Evolutionary conservation across 2,888 invertebrate genomes (phyloP).

Genomic region (Habroteleia sp.): DNA sequence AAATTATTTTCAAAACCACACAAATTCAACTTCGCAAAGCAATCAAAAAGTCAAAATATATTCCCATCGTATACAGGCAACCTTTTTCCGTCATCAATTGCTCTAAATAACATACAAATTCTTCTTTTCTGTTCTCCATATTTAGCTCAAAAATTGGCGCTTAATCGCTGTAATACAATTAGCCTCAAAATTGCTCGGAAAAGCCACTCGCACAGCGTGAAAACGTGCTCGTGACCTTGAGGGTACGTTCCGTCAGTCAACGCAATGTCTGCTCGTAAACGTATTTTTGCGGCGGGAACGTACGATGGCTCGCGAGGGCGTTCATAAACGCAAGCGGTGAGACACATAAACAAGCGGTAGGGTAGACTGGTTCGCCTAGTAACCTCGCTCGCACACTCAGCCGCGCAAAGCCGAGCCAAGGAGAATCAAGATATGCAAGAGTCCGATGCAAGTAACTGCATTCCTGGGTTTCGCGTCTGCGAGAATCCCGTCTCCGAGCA

Average conservation of each 20-base stretch:
- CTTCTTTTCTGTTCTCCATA: no score
- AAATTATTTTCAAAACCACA: no score
- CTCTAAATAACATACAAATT: no score
- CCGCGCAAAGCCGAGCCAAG: constrained; percentile 60
- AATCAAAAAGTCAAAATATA: no score
- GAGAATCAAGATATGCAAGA: constrained; percentile 67
- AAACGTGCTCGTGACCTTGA: constrained; percentile 51
- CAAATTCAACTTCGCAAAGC: no score
- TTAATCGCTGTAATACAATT: no score
- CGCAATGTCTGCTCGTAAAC: constrained; percentile 41
- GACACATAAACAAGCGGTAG: constrained; percentile 66
- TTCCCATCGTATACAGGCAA: no score
- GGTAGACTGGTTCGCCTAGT: constrained; percentile 76
- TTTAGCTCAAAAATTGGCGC: no score
- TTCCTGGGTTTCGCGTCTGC: constrained; percentile 66
- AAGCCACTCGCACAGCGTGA: neutral
- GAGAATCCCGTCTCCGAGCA: constrained; percentile 36
- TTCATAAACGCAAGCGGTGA: constrained; percentile 46
- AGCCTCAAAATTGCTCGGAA: no score
- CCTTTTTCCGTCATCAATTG: no score
- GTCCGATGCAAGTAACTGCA: constrained; percentile 69
- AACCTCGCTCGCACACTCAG: constrained; percentile 69
- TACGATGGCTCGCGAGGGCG: constrained; percentile 48
- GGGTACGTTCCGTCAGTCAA: constrained; percentile 35
- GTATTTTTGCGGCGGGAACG: constrained; percentile 49